phyloP scores from a whole-genome alignment of 2,797 vertebrate species.

The Linurgus olivaceus region DNA sequence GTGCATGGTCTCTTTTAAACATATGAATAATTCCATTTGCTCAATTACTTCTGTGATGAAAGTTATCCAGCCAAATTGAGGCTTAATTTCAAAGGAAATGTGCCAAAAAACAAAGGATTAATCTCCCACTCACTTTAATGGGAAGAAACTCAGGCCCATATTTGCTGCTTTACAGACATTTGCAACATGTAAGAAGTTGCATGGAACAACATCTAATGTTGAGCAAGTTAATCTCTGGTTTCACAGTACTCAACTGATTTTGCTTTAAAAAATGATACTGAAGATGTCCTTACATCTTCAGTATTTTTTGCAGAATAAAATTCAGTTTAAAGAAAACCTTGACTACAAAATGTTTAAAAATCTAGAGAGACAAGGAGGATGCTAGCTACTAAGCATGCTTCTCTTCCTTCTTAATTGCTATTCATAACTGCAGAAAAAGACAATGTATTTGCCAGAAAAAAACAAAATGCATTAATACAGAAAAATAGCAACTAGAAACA shows the following conservation, averaged over 20 bases:
- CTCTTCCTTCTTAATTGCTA: background rate
- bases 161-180: background rate
- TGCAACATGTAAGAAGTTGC: background rate
- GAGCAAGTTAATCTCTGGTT: background rate
- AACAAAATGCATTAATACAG: background rate
- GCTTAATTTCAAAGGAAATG: background rate
- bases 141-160: background rate
- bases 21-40: slow-evolving; percentile 10
- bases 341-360: background rate
- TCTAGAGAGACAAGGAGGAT: background rate
- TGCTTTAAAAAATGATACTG: background rate
- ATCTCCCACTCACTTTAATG: background rate
- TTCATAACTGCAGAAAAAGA: background rate
- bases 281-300: background rate
- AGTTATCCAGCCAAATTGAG: background rate
- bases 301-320: background rate
- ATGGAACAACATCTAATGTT: background rate
- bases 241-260: background rate
- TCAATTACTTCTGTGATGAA: background rate
- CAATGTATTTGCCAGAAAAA: background rate
- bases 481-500: background rate
- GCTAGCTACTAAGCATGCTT: background rate
- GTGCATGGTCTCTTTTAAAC: background rate
- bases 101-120: background rate
- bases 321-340: background rate